Base-by-base conservation (phyloP, 2,888 invertebrate species). In the Athripsodes cinereus region DNA sequence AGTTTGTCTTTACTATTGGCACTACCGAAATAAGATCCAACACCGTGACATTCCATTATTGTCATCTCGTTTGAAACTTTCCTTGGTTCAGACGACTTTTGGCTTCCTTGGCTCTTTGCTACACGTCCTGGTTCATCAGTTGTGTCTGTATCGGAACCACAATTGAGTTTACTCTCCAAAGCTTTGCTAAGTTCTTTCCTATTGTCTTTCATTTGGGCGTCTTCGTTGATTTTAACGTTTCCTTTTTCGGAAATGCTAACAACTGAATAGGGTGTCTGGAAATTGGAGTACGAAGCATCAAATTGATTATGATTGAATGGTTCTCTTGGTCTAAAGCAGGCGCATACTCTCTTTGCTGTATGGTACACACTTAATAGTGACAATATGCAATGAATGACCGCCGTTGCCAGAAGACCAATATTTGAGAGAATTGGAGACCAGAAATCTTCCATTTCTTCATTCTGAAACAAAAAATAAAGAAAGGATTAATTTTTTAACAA, bases 341-440 rank as follows among this genome's bases (percentile, higher is more conserved):
- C 75, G 66, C 83, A 83, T 49, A 82, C 70, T 19, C 78, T 72
- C 66, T 76, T 74, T 50, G 82, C 78, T 22, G 80, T 72, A 68
- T 78, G 78, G 71, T 79, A 82, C 61, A 81, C 76, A 64, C 75
- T 74, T 55, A 78, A 66, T 54, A 79, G 71, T 64, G 81, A 78
- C 40, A 80, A 74, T 60, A 82, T 68, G 67, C 81, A 83, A 70
- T 86, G 84, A 18, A 81, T 73, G 0, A 76, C 69, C 10, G 83
- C 81, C 20, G 82, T 76, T 62, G 84, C 73, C 51, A 86, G 75
- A 5, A 87, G 71, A 0, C 82, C 83, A 57, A 83, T 78, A 72
- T 85, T 86, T 11, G 83, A 79, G 22, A 86, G 71, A 49, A 86
- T 76, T 0, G 83, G 81, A 1, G 81, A 77, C 82, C 83, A 83